These are phyloP conservation scores for Andrena hattorfiana DNA, from an alignment of 2,888 invertebrate species.

Conservation along the genomic window DNA sequence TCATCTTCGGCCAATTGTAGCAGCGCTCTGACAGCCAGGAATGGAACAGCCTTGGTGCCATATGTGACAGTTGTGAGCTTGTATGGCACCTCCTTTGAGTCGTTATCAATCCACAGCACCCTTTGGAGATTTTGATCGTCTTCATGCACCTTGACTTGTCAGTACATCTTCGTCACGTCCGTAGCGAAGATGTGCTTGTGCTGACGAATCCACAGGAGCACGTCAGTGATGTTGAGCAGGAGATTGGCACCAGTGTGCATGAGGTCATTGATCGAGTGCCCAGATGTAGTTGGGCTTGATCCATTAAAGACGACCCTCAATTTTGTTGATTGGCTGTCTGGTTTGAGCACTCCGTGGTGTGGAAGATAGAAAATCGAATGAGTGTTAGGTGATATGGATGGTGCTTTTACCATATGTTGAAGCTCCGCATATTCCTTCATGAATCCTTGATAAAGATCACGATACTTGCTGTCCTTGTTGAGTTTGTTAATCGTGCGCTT, in stretches of 20 bases:
- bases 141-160: no score
- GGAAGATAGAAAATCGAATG: background rate
- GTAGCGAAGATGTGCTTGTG: no score
- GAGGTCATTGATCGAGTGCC: background rate
- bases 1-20: no score
- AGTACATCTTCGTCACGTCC: no score
- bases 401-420: background rate
- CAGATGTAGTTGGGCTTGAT: background rate
- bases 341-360: conserved; percentile 12
- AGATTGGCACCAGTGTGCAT: background rate
- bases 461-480: background rate
- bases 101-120: no score
- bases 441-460: background rate
- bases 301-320: conserved; percentile 19
- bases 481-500: background rate
- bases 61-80: background rate
- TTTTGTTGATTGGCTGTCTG: background rate
- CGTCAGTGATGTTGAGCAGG: background rate
- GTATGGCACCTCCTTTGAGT: no score
- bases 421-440: background rate
- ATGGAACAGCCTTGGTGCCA: no score
- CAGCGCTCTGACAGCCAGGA: no score
- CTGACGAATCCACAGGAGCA: background rate
- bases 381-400: background rate
- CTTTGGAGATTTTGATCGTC: no score